phyloP scores from a whole-genome alignment of 2,888 invertebrate genomes.

The Papilio gigon region DNA sequence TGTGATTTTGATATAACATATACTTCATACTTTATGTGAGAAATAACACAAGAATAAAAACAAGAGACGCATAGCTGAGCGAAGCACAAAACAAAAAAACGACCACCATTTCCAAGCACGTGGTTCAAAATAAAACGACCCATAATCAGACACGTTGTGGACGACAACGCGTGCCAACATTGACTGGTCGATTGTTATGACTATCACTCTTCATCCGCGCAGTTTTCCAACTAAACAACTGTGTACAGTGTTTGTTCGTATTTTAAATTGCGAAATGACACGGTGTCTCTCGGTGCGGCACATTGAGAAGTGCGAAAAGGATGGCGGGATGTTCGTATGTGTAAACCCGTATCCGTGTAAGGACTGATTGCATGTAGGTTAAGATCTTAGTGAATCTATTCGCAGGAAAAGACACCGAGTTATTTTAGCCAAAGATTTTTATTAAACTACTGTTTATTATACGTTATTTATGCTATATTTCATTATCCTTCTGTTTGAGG shows the following conservation, averaged over 20 bases:
- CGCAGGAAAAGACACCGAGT: constrained; percentile 23
- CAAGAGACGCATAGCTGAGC: constrained; percentile 3
- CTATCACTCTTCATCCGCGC: constrained; percentile 42
- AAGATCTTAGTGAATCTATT: constrained; percentile 40
- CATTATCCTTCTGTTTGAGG: no score
- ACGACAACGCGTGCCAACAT: constrained; percentile 30
- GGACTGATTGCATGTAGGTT: constrained; percentile 43
- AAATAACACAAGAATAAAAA: constrained; percentile 1
- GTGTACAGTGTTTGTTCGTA: constrained; percentile 22
- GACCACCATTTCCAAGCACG: constrained; percentile 13
- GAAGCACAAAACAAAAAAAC: constrained; percentile 15
- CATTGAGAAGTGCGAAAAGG: constrained; percentile 44
- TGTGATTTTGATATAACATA: neutral
- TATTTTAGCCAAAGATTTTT: constrained; percentile 15
- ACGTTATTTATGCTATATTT: no score
- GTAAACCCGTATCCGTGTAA: constrained; percentile 41
- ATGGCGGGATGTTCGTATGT: constrained; percentile 45
- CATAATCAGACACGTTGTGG: constrained; percentile 3
- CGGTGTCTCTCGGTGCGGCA: constrained; percentile 39
- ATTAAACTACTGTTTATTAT: neutral
- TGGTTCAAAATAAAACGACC: constrained; percentile 16
- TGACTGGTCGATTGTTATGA: constrained; percentile 26
- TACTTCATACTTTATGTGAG: neutral
- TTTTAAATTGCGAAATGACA: constrained; percentile 36
- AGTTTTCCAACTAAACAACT: constrained; percentile 46